Evolutionary conservation across 2,888 invertebrate genomes (phyloP), one percentile per base, ranked within the genome.

Genomic region (Harpalus rubripes): DNA sequence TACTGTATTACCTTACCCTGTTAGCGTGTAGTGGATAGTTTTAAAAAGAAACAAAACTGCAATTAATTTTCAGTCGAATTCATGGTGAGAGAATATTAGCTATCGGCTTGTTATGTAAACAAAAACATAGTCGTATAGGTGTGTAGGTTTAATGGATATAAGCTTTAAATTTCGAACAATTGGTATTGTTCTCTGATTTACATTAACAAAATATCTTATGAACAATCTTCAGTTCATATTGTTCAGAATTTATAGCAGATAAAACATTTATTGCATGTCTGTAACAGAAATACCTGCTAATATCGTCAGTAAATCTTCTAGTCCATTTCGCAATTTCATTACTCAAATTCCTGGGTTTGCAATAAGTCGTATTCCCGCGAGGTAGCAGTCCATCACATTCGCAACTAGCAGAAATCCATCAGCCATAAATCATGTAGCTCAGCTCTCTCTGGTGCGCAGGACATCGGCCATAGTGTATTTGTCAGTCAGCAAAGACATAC

Each of bases 281-380:
- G 10, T 44, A 6, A 10, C 44, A 10, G 44, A 61, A 61, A 61
- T 65, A 65, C 65, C 32, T 65, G 65, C 22, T 65, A n/a, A 10
- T 26, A 32, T n/a, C 12, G 26, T 15, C 65, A 39, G 65, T 65
- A 65, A 65, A 65, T 39, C 65, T 65, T 65, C 65, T 32, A 65
- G 26, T 65, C 32, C 65, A 65, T 65, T 65, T 65, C 65, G n/a
- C 32, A 65, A 65, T 65, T 65, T 65, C 65, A 65, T 65, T 65
- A 65, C 65, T 65, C 65, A 65, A 65, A 65, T 65, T 65, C 65
- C 39, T 22, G 15, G 26, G 12, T n/a, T 32, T 3, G n/a, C 65
- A 65, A 65, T 65, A 65, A 65, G 22, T 26, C 65, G 26, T 65
- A 65, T 65, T 65, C 65, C 65, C 65, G 26, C 32, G 65, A 12